phyloP scores from a whole-genome alignment of 1,140 invertebrate genomes.

The Melipona quadrifasciata region DNA sequence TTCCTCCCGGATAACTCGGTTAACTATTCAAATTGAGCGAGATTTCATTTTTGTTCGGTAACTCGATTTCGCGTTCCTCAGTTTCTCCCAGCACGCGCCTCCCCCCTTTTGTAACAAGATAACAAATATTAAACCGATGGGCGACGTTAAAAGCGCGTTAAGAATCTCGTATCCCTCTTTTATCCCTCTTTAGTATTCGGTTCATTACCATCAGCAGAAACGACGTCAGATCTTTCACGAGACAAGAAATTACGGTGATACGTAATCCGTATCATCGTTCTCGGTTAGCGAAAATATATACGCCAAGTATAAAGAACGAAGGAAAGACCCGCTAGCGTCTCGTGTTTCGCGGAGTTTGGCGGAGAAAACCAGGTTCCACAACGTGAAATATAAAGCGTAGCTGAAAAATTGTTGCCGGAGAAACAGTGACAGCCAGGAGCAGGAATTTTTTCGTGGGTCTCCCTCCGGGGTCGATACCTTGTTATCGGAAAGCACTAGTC shows the following conservation, averaged over 20 bases:
- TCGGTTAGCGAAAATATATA: background rate
- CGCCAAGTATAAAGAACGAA: background rate
- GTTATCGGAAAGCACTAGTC: constrained; percentile 62
- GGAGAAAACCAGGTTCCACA: background rate
- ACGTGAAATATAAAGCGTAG: background rate
- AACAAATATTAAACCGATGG: background rate
- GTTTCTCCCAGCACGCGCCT: background rate
- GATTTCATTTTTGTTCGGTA: background rate
- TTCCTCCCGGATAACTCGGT: too few species aligned
- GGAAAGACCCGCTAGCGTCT: too few species aligned
- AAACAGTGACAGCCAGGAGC: background rate
- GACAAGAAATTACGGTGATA: background rate
- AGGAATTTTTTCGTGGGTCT: constrained; percentile 25
- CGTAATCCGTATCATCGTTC: background rate
- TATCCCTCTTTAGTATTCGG: background rate
- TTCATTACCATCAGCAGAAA: background rate
- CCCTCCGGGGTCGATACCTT: constrained; percentile 54
- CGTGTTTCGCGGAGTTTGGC: background rate
- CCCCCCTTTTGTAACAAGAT: background rate
- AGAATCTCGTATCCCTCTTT: background rate
- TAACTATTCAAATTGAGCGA: background rate
- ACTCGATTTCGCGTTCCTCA: background rate
- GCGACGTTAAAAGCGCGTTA: background rate
- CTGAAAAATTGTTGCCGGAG: constrained; percentile 17
- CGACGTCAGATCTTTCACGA: background rate